Percentiles rank a stretch among this genome's conserved stretches.
Conservation (phyloP, 2,888 invertebrate species). For the Spatulosminthurus flaviceps region DNA sequence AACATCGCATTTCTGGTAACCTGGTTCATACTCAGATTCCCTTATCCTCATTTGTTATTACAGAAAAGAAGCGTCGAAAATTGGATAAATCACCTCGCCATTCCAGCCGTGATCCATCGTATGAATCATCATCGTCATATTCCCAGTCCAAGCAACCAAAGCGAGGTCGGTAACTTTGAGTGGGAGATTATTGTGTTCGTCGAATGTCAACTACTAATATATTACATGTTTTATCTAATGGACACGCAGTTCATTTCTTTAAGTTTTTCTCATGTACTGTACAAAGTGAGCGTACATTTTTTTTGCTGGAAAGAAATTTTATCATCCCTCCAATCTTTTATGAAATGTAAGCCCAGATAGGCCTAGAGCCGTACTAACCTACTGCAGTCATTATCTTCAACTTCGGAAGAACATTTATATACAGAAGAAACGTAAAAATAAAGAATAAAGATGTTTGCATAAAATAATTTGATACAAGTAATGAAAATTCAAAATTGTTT, state of each 20-base stretch:
- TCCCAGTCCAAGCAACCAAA: constrained; percentile 42
- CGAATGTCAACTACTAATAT: neutral
- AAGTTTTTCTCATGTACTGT: constrained; percentile 5
- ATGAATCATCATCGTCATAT: constrained; percentile 38
- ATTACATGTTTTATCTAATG: constrained; percentile 10
- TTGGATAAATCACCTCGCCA: constrained; percentile 48
- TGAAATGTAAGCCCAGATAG: neutral
- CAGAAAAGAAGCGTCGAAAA: constrained; percentile 46
- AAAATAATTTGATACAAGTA: no score
- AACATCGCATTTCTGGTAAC: neutral
- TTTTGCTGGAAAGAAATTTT: constrained; percentile 4
- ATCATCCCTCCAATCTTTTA: constrained; percentile 10
- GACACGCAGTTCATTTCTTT: neutral
- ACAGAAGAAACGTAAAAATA: neutral
- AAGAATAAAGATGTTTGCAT: no score
- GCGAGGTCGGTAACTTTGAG: constrained; percentile 41
- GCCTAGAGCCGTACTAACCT: neutral
- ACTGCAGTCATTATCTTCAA: neutral
- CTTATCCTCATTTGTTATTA: constrained; percentile 34
- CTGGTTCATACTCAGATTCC: neutral
- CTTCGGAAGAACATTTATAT: constrained; percentile 3
- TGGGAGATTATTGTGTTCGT: constrained; percentile 21
- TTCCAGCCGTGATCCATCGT: constrained; percentile 43
- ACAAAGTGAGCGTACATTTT: constrained; percentile 15
- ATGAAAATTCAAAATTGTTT: no score